These are phyloP conservation scores for Oryctolagus cuniculus DNA, from an alignment of 2,113 vertebrate species.

Conservation along the genomic window DNA sequence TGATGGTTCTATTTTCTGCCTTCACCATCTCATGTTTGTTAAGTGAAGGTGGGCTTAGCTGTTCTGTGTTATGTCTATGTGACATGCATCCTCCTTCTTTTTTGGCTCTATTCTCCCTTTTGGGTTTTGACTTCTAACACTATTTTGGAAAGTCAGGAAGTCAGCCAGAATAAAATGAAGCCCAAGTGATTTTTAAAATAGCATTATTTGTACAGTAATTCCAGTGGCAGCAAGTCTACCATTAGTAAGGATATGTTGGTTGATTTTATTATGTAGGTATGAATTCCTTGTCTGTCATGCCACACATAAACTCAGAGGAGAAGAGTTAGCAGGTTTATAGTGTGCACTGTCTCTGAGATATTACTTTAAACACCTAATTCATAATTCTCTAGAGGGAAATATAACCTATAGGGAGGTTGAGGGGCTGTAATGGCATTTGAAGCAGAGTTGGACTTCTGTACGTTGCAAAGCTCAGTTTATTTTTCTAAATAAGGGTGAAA, in stretches of 20 bases:
- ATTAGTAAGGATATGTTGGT: conserved; percentile 67
- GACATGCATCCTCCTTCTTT: conserved; percentile 75
- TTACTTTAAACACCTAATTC: conserved; percentile 69
- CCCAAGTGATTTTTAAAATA: conserved; percentile 61
- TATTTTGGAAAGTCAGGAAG: conserved; percentile 78
- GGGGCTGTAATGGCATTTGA: neutral
- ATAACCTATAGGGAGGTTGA: conserved; percentile 42
- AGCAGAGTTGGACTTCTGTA: neutral
- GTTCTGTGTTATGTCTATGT: conserved; percentile 77
- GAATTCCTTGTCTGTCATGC: conserved; percentile 69
- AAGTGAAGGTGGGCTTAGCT: conserved; percentile 66
- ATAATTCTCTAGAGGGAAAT: conserved; percentile 64
- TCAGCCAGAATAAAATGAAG: conserved; percentile 75
- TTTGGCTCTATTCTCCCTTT: conserved; percentile 74
- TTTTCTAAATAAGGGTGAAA: neutral
- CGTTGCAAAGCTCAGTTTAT: neutral
- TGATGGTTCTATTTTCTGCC: conserved; percentile 51
- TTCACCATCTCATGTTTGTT: conserved; percentile 63
- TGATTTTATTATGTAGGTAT: conserved; percentile 68
- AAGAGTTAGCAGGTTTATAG: conserved; percentile 68
- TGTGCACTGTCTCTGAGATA: conserved; percentile 67
- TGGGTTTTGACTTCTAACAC: conserved; percentile 67
- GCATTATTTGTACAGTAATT: conserved; percentile 75
- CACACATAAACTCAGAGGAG: conserved; percentile 70
- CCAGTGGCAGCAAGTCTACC: conserved; percentile 63